Conservation (phyloP, 1,140 invertebrate genomes). For the Listronotus oregonensis region DNA sequence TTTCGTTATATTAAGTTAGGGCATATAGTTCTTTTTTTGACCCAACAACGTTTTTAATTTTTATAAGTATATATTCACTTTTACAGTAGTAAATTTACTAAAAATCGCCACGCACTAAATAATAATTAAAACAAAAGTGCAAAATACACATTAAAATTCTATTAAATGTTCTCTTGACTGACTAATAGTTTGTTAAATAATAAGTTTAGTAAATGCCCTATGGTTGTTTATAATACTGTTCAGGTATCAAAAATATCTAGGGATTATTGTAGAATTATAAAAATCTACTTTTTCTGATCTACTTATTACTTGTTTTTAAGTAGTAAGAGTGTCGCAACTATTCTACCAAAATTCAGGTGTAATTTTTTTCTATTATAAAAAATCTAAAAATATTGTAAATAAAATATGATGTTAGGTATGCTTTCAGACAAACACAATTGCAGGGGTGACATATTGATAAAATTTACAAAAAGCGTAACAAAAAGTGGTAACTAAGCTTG, state of each 20-base stretch:
- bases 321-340: not conserved
- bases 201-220: too few relatives aligned
- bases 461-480: constrained; percentile 20
- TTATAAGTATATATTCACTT: too few relatives aligned
- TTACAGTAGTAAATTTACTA: too few relatives aligned
- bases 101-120: too few relatives aligned
- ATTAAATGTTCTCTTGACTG: too few relatives aligned
- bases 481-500: constrained; percentile 5
- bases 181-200: too few relatives aligned
- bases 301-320: constrained; percentile 6
- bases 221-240: too few relatives aligned
- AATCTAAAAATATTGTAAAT: constrained; percentile 22
- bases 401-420: constrained; percentile 26
- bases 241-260: not conserved
- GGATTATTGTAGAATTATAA: not conserved
- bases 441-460: constrained; percentile 52
- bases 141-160: too few relatives aligned
- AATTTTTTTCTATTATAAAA: constrained; percentile 4
- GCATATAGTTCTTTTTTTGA: too few relatives aligned
- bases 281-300: not conserved
- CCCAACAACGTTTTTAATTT: too few relatives aligned
- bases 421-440: constrained; percentile 36
- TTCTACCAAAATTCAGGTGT: constrained; percentile 8
- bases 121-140: too few relatives aligned
- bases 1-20: too few relatives aligned